Base-by-base conservation (phyloP, 92 coral and sea anemone species). In the Bergia sp. region DNA sequence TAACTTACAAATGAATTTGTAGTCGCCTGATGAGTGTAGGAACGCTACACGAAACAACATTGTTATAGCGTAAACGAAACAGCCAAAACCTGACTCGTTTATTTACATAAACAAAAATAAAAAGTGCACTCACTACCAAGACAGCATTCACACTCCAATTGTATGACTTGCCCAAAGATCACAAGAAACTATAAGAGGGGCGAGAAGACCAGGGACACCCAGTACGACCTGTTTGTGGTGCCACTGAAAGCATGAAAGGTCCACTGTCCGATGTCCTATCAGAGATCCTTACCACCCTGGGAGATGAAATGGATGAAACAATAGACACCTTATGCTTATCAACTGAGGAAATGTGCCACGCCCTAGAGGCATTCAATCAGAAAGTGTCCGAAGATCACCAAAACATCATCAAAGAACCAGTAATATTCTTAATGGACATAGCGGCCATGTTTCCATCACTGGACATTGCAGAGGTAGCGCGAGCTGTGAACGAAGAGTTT, bases 311-410 rank as follows among this genome's bases (percentile, higher is more conserved):
- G 79, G 79, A 74, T 12, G 47, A 74, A 76, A 76, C 53, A 7
- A 16, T 41, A 0, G 23, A 76, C 2, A 41, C 55, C 29, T 11
- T 76, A 76, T 76, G 53, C 80, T 41, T 76, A 11, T 76, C 80
- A 7, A 40, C 80, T 40, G 78, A 74, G 11, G 80, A 76, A 41
- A 76, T 76, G 80, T 76, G 53, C 80, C 80, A 76, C 80, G 20
- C 21, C 80, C 80, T 76, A 0, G 1, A 41, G 79, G 11, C 47
- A 74, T 74, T 74, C 47, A 74, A 74, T 12, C 79, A 74, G 79
- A 74, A 5, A 5, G 79, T 37, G 12, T 0, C 11, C 11, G 79
- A 74, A 74, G 79, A 37, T 21, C 0, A 21, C 77, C n/a, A 13
- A 13, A 72, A 0, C 77, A 6, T 1, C 79, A 74, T 57, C 65